These are phyloP conservation scores for Notodonta ziczac DNA, from an alignment of 2,888 invertebrate species.

Conservation along the genomic window DNA sequence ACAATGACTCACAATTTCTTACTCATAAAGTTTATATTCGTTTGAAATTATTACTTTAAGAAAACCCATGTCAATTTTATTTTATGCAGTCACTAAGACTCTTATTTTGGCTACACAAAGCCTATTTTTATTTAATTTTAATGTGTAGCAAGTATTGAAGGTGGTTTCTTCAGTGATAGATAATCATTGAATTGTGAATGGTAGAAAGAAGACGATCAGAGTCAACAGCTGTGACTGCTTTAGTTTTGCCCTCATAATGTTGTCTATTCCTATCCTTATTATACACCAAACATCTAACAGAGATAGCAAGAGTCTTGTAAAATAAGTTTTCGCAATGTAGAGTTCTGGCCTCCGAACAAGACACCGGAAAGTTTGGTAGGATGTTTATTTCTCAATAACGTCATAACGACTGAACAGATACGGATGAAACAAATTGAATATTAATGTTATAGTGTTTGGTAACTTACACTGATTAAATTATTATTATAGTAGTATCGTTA, in stretches of 20 bases:
- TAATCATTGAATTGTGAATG: neutral
- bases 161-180: neutral
- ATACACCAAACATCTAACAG: neutral
- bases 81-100: neutral
- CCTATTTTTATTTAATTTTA: neutral
- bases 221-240: neutral
- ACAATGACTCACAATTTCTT: constrained; percentile 1
- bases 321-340: too few relatives aligned
- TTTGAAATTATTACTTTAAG: neutral
- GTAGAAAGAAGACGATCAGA: neutral
- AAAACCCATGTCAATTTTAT: neutral
- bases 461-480: too few relatives aligned
- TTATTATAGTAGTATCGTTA: too few relatives aligned
- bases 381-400: too few relatives aligned
- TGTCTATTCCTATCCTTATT: neutral
- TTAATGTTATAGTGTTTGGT: too few relatives aligned
- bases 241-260: neutral
- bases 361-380: too few relatives aligned
- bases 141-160: neutral
- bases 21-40: constrained; percentile 13
- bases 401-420: too few relatives aligned
- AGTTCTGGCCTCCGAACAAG: too few relatives aligned
- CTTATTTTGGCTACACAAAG: neutral
- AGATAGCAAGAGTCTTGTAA: neutral
- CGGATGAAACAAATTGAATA: too few relatives aligned